Base-by-base conservation (phyloP, 1,140 invertebrate genomes). In the Atta cephalotes region DNA sequence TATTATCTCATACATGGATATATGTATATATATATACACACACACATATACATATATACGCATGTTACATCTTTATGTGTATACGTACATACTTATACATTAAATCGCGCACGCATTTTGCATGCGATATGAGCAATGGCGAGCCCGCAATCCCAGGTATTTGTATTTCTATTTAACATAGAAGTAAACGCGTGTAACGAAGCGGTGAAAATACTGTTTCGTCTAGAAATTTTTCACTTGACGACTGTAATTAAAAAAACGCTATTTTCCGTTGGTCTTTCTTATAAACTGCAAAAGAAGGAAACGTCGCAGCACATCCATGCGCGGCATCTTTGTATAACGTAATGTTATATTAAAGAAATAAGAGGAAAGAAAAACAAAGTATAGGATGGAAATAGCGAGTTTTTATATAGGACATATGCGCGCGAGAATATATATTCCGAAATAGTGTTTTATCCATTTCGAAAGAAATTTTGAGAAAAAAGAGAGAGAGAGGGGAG, bases 161-260 rank as follows among this genome's bases (percentile, higher is more conserved):
- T 89, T 84, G 74, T 88, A 84, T 88, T 88, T 89, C 85, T 88
- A 88, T 72, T 74, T 77, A 28, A 66, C 31, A 68, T 68, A 45
- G 65, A 14, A 9, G 1, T 66, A 35, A 39, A 31, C 7, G 16
- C 35, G 39, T 76, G 58, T 79, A 72, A 80, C 79, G 60, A 85
- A 77, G 5, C 39, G 58, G 65, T 56, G 66, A 63, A 58, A 35
- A 39, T 60, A 60, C 16, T 35, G n/a, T 81, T 81, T 71, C 31
- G 14, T 58, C 25, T n/a, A 21, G 10, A 74, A 21, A 78, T 39
- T 77, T 77, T 62, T 60, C 74, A 77, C 74, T 56, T 70, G 35
- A 77, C 9, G 21, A 49, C 5, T 77, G 21, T 77, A 77, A 80
- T 63, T 16, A 18, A 62, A 82, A 72, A 84, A 56, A 74, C 63